Evolutionary conservation across 2,113 vertebrate species (phyloP).

Genomic region (Emberiza fucata): DNA sequence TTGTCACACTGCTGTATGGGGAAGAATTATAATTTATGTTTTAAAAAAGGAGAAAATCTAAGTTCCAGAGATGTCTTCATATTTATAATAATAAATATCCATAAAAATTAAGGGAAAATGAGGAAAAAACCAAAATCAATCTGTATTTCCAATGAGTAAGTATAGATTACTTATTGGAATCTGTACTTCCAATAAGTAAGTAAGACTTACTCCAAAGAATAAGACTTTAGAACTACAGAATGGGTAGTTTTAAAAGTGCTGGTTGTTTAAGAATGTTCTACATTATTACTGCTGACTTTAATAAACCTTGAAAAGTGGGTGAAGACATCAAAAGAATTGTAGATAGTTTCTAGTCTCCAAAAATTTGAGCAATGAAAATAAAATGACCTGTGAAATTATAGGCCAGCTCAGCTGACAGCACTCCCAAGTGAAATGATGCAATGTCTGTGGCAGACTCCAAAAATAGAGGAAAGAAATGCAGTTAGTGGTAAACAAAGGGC

Average conservation of each 20-base stretch:
- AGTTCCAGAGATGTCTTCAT: background rate
- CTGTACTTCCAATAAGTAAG: too few relatives aligned
- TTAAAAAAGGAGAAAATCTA: background rate
- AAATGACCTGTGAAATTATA: background rate
- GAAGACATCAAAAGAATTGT: background rate
- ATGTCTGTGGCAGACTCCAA: background rate
- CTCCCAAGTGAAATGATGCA: background rate
- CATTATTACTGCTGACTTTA: background rate
- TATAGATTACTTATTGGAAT: too few relatives aligned
- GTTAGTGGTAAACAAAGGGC: background rate
- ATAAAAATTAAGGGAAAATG: background rate
- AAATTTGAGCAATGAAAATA: background rate
- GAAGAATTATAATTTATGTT: background rate
- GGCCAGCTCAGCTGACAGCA: background rate
- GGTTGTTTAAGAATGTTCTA: background rate
- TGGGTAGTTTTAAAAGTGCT: background rate
- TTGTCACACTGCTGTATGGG: background rate
- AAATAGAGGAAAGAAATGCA: background rate
- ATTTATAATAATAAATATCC: background rate
- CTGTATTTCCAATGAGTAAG: background rate
- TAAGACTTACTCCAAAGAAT: too few relatives aligned
- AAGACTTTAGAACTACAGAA: background rate
- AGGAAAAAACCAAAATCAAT: background rate
- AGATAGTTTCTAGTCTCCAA: background rate
- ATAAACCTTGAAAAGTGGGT: background rate